phyloP scores from a whole-genome alignment of 2,888 invertebrate genomes.

The Abrostola triplasia region DNA sequence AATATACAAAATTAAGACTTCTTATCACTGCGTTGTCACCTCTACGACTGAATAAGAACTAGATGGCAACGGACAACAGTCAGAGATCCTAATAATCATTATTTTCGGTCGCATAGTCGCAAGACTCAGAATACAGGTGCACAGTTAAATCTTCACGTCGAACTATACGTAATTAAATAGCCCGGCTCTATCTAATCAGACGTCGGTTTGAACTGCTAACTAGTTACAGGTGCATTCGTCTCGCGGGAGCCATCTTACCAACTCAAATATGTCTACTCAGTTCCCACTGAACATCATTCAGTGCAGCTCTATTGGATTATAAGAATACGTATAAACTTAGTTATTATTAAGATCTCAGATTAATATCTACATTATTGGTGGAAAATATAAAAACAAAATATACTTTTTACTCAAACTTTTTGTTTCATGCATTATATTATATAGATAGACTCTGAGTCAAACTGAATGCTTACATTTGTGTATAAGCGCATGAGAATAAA shows the following conservation, averaged over 20 bases:
- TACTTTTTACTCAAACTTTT: too few species aligned
- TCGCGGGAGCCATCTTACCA: constrained; percentile 50
- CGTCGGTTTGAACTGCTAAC: constrained; percentile 59
- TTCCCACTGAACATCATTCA: constrained; percentile 51
- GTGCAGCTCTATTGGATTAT: constrained; percentile 47
- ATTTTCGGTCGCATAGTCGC: constrained; percentile 12
- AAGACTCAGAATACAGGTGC: constrained; percentile 23
- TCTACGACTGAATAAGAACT: background rate
- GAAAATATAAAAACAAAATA: too few species aligned
- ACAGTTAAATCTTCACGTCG: constrained; percentile 21
- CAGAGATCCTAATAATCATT: constrained; percentile 4
- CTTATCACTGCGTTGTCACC: too few species aligned
- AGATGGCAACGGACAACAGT: background rate
- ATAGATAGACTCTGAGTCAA: too few species aligned
- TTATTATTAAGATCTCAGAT: too few species aligned
- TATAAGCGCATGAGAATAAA: background rate
- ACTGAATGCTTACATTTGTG: too few species aligned
- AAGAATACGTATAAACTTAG: constrained; percentile 30
- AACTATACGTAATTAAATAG: constrained; percentile 50
- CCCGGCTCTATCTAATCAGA: constrained; percentile 65
- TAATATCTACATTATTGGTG: too few species aligned
- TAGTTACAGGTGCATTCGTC: constrained; percentile 42
- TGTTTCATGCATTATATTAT: too few species aligned
- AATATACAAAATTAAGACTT: too few species aligned
- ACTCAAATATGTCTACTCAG: constrained; percentile 55